These are phyloP conservation scores for Meloidogyne floridensis DNA, from an alignment of 1,140 invertebrate genomes.

Conservation along the genomic window DNA sequence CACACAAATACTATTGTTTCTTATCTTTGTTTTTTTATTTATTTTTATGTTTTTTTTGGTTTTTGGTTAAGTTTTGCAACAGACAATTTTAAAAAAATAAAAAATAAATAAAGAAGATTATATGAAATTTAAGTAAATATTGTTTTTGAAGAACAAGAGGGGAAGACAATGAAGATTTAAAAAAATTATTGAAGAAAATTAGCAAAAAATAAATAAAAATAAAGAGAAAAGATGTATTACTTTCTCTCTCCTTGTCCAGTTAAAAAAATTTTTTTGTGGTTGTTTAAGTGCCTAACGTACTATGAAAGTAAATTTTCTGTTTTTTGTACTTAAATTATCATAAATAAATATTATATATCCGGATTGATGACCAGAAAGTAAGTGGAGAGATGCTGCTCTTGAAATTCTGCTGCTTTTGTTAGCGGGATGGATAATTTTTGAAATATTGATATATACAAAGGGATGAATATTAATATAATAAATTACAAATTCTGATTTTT, in stretches of 20 bases:
- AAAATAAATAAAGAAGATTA: background rate
- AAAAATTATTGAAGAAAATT: background rate
- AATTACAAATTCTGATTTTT: too few species aligned
- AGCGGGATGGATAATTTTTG: too few species aligned
- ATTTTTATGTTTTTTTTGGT: background rate
- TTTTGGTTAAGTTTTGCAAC: conserved; percentile 4
- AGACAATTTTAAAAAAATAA: background rate
- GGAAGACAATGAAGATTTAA: background rate
- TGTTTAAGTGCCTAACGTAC: background rate
- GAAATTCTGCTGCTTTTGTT: too few species aligned
- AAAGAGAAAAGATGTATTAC: background rate
- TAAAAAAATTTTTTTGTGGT: too few species aligned
- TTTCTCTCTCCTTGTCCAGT: too few species aligned
- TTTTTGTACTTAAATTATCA: background rate
- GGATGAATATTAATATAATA: too few species aligned
- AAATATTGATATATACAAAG: too few species aligned
- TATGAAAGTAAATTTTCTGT: background rate
- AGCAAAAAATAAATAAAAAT: background rate
- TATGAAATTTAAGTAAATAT: background rate
- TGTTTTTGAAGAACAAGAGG: background rate
- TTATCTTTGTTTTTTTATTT: background rate
- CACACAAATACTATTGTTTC: background rate
- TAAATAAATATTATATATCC: conserved; percentile 2
- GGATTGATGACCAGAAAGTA: background rate
- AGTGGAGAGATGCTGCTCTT: too few species aligned